These are phyloP conservation scores for Channa striata DNA, from an alignment of 2,797 vertebrate species.

Conservation along the genomic window DNA sequence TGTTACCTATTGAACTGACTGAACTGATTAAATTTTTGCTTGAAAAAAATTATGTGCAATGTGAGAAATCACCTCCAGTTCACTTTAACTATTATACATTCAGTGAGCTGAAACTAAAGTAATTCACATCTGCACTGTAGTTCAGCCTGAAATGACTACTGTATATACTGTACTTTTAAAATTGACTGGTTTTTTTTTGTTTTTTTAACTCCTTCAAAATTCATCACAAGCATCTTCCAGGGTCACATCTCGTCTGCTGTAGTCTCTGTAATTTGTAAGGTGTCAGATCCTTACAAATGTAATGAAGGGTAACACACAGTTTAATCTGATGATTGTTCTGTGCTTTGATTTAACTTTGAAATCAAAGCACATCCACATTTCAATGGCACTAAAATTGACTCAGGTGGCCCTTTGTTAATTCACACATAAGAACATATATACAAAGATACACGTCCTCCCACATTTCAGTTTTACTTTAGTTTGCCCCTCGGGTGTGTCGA, in stretches of 20 bases:
- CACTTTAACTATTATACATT: constrained; percentile 27
- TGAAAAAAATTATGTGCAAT: constrained; percentile 56
- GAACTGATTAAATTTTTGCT: constrained; percentile 59
- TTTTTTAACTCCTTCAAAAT: not conserved
- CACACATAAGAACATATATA: constrained; percentile 9
- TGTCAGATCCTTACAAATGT: constrained; percentile 18
- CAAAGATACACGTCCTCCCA: constrained; percentile 6
- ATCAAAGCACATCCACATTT: constrained; percentile 28
- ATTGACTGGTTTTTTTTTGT: no score
- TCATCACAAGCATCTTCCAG: not conserved
- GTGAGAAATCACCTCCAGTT: constrained; percentile 51
- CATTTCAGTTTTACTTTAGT: constrained; percentile 4
- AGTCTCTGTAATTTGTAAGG: constrained; percentile 14
- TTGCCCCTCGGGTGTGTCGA: not conserved
- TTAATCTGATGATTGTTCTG: constrained; percentile 21
- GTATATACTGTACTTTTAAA: not conserved
- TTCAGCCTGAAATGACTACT: constrained; percentile 44
- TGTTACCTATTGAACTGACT: constrained; percentile 70
- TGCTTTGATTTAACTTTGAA: constrained; percentile 34
- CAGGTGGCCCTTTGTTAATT: constrained; percentile 1
- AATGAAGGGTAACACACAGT: not conserved
- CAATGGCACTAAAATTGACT: constrained; percentile 18
- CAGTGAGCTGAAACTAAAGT: constrained; percentile 28
- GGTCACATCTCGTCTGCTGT: constrained; percentile 1
- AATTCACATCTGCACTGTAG: constrained; percentile 61